Evolutionary conservation across 2,113 vertebrate genomes (phyloP).

Genomic region (Papio anubis): DNA sequence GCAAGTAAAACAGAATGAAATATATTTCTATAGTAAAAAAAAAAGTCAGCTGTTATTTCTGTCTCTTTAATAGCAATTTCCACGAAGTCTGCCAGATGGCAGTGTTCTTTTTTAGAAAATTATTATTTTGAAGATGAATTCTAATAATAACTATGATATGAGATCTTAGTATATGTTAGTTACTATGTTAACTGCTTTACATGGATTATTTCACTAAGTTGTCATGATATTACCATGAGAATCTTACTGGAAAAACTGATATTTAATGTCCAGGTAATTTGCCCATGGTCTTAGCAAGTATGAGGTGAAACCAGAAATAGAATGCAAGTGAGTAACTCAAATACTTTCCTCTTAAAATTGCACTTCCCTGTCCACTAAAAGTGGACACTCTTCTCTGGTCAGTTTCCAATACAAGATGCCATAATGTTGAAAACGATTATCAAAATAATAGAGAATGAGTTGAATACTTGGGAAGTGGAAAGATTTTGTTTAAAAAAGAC

Average conservation of each 20-base stretch:
- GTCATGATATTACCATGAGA: neutral
- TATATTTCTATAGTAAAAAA: neutral
- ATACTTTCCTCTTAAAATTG: neutral
- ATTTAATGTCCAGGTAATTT: neutral
- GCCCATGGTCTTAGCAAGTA: neutral
- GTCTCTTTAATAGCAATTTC: conserved; percentile 9
- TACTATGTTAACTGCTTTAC: neutral
- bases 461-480: neutral
- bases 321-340: neutral
- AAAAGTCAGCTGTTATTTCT: neutral
- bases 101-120: conserved; percentile 29
- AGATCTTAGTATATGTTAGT: neutral
- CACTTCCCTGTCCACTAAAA: neutral
- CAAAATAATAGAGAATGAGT: neutral
- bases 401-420: neutral
- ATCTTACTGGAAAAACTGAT: neutral
- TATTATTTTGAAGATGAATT: conserved; percentile 39
- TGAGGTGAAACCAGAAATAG: neutral
- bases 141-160: neutral
- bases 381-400: neutral
- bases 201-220: neutral
- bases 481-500: neutral
- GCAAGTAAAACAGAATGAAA: neutral
- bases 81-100: conserved; percentile 31
- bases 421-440: neutral